Percentiles rank a stretch among this genome's conserved stretches.
These are phyloP conservation scores for Choloepus hoffmanni DNA, from an alignment of 2,113 vertebrate genomes.

Conservation along the genomic window DNA sequence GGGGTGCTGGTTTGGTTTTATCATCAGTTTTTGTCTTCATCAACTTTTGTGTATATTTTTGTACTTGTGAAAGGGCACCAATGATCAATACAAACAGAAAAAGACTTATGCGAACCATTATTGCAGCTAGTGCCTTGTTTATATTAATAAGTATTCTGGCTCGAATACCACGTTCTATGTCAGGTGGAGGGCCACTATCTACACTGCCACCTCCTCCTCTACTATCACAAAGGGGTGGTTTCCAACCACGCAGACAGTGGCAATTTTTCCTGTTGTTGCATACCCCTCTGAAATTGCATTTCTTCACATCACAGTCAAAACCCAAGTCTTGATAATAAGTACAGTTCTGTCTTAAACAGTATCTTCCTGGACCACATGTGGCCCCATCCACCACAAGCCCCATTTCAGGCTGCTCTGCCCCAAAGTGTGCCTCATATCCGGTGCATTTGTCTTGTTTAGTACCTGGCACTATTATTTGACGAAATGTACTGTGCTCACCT, in stretches of 20 bases:
- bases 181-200: constrained; percentile 78
- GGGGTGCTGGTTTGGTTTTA: too few relatives aligned
- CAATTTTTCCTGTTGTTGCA: constrained; percentile 81
- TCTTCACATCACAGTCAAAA: constrained; percentile 56
- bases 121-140: fast-evolving
- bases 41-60: fast-evolving
- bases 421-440: constrained; percentile 74
- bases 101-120: fast-evolving
- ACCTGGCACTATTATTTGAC: constrained; percentile 43
- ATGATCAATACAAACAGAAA: fast-evolving
- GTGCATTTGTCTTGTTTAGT: constrained; percentile 60
- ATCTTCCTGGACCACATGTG: constrained; percentile 70
- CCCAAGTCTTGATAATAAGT: constrained; percentile 54
- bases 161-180: fast-evolving
- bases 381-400: constrained; percentile 83
- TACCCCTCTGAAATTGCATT: constrained; percentile 78
- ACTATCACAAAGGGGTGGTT: constrained; percentile 68
- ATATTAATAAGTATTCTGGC: fast-evolving
- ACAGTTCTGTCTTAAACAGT: constrained; percentile 74
- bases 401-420: not conserved
- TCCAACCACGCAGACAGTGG: constrained; percentile 82
- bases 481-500: constrained; percentile 69
- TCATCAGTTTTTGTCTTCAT: fast-evolving
- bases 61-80: not conserved
- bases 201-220: constrained; percentile 79